Conservation (phyloP, 2,797 vertebrate species). For the Molossus alvarezi region DNA sequence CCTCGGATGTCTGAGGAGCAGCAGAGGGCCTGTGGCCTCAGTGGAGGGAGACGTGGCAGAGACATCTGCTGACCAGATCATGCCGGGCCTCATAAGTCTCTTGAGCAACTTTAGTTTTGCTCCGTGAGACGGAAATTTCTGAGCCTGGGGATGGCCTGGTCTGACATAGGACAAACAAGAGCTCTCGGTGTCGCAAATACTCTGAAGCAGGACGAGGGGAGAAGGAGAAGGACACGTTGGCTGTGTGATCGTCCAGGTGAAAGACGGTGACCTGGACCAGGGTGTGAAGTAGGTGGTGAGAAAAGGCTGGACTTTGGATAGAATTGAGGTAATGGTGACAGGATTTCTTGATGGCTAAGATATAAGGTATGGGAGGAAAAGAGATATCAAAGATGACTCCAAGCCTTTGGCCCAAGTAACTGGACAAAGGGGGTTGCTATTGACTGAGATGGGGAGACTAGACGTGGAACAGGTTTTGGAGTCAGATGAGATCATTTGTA, state of each 20-base stretch:
- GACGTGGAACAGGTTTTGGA: neutral
- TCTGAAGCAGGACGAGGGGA: neutral
- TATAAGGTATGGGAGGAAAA: neutral
- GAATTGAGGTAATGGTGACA: neutral
- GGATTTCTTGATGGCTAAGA: neutral
- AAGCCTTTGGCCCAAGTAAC: neutral
- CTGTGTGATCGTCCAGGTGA: too few species aligned
- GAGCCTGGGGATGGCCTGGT: neutral
- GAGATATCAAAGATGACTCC: neutral
- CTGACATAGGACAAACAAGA: neutral
- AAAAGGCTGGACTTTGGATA: neutral
- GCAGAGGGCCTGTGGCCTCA: fast-evolving
- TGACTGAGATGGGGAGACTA: neutral
- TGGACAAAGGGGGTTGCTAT: neutral
- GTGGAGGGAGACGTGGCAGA: neutral
- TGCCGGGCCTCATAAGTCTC: neutral
- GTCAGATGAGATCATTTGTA: neutral
- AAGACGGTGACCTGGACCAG: neutral
- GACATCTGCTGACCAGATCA: too few species aligned
- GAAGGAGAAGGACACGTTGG: neutral
- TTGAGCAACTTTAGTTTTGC: too few species aligned
- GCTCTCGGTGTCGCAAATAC: neutral
- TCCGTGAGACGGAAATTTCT: neutral
- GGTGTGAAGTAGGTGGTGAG: neutral
- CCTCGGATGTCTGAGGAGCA: neutral